These are phyloP conservation scores for Chloropsis cyanopogon DNA, from an alignment of 2,113 vertebrate species.

Conservation along the genomic window DNA sequence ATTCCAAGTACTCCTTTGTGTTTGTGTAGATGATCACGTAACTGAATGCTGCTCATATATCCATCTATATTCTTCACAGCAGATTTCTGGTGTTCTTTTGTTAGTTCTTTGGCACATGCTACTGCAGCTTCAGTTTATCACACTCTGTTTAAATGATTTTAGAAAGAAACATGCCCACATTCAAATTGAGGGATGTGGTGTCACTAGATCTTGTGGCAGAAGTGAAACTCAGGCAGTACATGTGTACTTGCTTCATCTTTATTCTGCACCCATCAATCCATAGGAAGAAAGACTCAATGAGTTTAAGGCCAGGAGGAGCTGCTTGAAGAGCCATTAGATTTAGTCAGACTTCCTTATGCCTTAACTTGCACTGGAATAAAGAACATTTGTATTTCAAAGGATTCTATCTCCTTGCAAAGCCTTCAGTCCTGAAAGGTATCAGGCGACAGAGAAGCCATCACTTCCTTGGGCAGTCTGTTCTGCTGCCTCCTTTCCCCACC, in stretches of 20 bases:
- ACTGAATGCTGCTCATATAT: not conserved
- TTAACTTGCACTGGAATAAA: not conserved
- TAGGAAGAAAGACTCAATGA: not conserved
- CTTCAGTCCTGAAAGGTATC: not conserved
- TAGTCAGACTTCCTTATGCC: not conserved
- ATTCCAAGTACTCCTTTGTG: not conserved
- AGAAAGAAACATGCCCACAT: not conserved
- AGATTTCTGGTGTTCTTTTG: not conserved
- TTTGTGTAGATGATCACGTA: not conserved
- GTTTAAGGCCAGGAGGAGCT: not conserved
- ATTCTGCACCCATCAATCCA: not conserved
- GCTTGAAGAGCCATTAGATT: not conserved
- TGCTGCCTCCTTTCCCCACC: not conserved
- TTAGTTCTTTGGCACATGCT: not conserved
- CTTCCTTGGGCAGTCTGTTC: not conserved
- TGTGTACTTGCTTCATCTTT: not conserved
- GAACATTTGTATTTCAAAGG: not conserved
- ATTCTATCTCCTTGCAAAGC: not conserved
- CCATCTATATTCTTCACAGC: not conserved
- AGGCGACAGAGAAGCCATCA: not conserved
- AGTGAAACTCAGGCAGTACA: not conserved
- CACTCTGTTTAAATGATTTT: not conserved
- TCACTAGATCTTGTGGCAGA: not conserved
- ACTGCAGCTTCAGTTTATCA: not conserved
- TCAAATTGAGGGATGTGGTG: not conserved